Evolutionary conservation across 2,113 vertebrate species (phyloP).

Genomic region (Macaca nemestrina): DNA sequence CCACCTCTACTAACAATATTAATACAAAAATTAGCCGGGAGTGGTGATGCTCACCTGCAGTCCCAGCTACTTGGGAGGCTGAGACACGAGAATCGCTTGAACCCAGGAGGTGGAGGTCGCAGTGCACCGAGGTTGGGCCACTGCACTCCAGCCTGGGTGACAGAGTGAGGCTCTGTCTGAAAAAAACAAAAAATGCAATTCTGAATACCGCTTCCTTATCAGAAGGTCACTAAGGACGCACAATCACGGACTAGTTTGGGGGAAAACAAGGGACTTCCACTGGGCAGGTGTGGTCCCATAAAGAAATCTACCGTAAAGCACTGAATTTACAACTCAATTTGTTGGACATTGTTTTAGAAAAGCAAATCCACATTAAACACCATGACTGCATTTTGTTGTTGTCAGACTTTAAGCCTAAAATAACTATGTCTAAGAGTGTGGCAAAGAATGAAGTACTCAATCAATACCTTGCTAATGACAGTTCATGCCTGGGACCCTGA

Average conservation of each 20-base stretch:
- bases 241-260: background rate
- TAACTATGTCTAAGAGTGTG: accelerated
- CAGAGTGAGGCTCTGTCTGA: no score
- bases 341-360: background rate
- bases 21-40: no score
- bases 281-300: background rate
- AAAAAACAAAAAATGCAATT: background rate
- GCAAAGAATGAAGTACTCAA: background rate
- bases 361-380: background rate
- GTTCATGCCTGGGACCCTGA: background rate
- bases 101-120: no score
- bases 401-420: background rate
- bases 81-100: no score
- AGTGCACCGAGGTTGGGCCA: no score
- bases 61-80: no score
- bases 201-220: background rate
- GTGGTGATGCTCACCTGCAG: no score
- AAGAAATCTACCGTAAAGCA: background rate
- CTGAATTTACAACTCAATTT: background rate
- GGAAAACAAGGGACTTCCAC: background rate
- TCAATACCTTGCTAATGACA: background rate
- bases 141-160: no score
- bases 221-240: background rate
- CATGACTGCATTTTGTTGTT: background rate
- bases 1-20: no score